Conservation (phyloP, 2,113 vertebrate genomes). For the Paramisgurnus dabryanus region DNA sequence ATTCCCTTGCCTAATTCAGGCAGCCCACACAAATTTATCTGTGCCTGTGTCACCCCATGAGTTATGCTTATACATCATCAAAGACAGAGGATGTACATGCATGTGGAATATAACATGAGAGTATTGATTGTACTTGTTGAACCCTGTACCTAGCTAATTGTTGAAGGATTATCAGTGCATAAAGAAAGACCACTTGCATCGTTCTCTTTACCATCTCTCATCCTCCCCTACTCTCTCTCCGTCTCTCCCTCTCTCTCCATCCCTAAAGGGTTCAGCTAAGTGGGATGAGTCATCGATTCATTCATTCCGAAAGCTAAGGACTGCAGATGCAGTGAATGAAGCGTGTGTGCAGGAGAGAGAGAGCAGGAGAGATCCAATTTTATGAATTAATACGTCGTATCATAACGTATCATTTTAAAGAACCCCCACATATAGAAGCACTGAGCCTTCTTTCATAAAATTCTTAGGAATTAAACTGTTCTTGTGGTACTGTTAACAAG, state of each 20-base stretch:
- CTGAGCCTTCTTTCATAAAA: not conserved
- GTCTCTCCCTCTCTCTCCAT: slow-evolving; percentile 17
- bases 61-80: not conserved
- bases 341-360: not conserved
- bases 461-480: no score
- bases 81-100: not conserved
- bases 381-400: not conserved
- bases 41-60: not conserved
- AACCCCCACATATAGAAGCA: not conserved
- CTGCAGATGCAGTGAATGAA: slow-evolving; percentile 68
- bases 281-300: slow-evolving; percentile 68
- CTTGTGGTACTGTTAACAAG: no score
- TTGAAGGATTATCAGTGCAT: slow-evolving; percentile 40
- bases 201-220: slow-evolving; percentile 17
- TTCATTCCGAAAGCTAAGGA: slow-evolving; percentile 61
- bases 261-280: slow-evolving; percentile 48
- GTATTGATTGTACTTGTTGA: not conserved
- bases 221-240: not conserved
- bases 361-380: slow-evolving; percentile 7
- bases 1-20: slow-evolving; percentile 12
- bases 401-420: not conserved
- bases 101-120: not conserved
- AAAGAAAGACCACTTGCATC: slow-evolving; percentile 42
- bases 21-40: slow-evolving; percentile 29
- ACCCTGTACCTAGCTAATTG: not conserved